phyloP scores from a whole-genome alignment of 2,888 invertebrate species.

The Cerceris rybyensis region DNA sequence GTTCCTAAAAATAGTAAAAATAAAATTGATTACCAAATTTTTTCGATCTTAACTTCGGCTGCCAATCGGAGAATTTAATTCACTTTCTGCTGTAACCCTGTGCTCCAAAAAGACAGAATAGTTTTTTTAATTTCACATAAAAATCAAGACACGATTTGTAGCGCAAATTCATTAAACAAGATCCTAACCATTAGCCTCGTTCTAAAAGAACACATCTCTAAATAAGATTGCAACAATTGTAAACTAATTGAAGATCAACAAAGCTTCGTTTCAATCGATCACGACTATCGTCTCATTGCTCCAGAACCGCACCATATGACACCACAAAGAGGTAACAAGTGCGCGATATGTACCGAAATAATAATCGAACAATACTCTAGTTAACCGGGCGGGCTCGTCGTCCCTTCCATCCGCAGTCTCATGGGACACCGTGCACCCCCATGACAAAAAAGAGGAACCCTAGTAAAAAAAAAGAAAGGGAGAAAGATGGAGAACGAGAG shows the following conservation, averaged over 20 bases:
- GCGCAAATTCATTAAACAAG: neutral
- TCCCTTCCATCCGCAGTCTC: conserved; percentile 66
- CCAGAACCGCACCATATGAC: conserved; percentile 64
- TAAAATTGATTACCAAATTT: no score
- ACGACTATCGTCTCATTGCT: conserved; percentile 15
- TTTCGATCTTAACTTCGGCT: no score
- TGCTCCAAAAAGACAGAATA: no score
- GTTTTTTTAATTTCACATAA: no score
- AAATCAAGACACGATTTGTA: no score
- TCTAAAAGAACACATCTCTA: no score
- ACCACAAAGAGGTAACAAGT: conserved; percentile 81
- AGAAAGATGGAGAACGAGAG: conserved; percentile 41
- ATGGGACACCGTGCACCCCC: conserved; percentile 66
- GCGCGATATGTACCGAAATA: conserved; percentile 82
- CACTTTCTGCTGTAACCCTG: no score
- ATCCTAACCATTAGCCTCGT: no score
- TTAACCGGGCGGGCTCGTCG: conserved; percentile 76
- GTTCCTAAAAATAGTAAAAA: no score
- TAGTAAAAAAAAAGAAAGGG: conserved; percentile 4
- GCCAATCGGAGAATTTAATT: no score
- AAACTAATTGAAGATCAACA: no score
- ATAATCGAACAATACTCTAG: conserved; percentile 81
- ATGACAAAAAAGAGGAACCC: conserved; percentile 40
- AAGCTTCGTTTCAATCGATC: neutral
- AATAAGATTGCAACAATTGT: no score